Evolutionary conservation across 2,113 vertebrate species (phyloP).

Genomic region (Seriola dumerili): DNA sequence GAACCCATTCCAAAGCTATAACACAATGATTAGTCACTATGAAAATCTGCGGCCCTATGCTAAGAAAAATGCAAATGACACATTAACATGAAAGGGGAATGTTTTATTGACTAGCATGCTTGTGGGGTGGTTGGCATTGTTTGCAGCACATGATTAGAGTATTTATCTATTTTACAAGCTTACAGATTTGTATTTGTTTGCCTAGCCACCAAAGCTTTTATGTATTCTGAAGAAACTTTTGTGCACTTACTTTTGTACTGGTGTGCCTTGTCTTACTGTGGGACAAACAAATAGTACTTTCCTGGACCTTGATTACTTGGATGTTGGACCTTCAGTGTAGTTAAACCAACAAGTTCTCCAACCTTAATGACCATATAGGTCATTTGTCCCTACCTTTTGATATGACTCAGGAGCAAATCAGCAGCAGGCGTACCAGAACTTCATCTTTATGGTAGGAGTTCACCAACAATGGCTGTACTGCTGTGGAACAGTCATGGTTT

Average conservation of each 20-base stretch:
- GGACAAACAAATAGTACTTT: constrained; percentile 7
- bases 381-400: too few species aligned
- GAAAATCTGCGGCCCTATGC: constrained; percentile 23
- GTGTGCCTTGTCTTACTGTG: background rate
- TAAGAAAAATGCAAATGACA: constrained; percentile 40
- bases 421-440: too few species aligned
- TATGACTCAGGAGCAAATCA: too few species aligned
- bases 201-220: constrained; percentile 16
- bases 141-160: background rate
- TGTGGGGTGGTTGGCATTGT: constrained; percentile 18
- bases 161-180: constrained; percentile 8
- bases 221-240: constrained; percentile 25
- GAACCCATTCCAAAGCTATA: constrained; percentile 20
- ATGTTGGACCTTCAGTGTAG: constrained; percentile 10
- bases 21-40: constrained; percentile 18
- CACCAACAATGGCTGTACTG: too few species aligned
- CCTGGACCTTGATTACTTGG: background rate
- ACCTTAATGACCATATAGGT: too few species aligned
- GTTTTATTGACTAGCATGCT: constrained; percentile 18
- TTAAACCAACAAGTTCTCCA: constrained; percentile 4
- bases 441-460: too few species aligned
- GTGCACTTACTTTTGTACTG: background rate
- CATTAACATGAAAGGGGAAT: constrained; percentile 11
- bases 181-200: constrained; percentile 15
- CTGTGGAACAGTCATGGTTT: too few species aligned